Evolutionary conservation across 2,113 vertebrate species (phyloP).

Genomic region (Hucho hucho): DNA sequence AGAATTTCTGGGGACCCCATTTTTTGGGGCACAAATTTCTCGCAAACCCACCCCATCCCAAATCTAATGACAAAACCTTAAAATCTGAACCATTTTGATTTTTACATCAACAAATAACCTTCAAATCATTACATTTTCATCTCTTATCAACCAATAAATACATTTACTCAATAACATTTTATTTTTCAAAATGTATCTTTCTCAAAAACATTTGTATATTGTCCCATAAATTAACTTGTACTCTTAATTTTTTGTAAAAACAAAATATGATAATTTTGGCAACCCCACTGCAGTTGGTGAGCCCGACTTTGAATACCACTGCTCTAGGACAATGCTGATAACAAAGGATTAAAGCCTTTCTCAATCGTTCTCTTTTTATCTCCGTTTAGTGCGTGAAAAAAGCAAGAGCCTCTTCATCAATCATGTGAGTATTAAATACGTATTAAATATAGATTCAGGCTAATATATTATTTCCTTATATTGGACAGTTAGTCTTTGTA

Average conservation of each 20-base stretch:
- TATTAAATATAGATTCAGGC: conserved; percentile 20
- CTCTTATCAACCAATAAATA: conserved; percentile 64
- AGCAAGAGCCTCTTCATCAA: conserved; percentile 79
- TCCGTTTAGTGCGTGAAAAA: conserved; percentile 73
- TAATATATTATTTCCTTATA: too few species aligned
- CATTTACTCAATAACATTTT: too few species aligned
- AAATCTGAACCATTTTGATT: too few species aligned
- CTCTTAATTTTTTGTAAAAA: too few species aligned
- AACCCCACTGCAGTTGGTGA: background rate
- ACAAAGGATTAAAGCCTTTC: background rate
- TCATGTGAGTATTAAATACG: conserved; percentile 72
- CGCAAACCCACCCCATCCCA: too few species aligned
- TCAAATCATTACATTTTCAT: background rate
- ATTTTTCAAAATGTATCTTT: conserved; percentile 14
- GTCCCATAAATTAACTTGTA: conserved; percentile 2
- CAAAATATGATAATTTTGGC: too few species aligned
- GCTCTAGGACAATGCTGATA: background rate
- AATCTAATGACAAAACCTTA: too few species aligned
- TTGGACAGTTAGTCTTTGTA: conserved; percentile 54
- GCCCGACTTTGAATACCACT: too few species aligned
- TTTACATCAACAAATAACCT: too few species aligned
- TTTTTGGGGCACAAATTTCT: too few species aligned
- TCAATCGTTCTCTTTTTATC: background rate
- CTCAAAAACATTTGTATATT: conserved; percentile 31
- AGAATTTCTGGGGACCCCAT: background rate